These are phyloP conservation scores for Myotis brandtii DNA, from an alignment of 2,113 vertebrate species.

Conservation along the genomic window DNA sequence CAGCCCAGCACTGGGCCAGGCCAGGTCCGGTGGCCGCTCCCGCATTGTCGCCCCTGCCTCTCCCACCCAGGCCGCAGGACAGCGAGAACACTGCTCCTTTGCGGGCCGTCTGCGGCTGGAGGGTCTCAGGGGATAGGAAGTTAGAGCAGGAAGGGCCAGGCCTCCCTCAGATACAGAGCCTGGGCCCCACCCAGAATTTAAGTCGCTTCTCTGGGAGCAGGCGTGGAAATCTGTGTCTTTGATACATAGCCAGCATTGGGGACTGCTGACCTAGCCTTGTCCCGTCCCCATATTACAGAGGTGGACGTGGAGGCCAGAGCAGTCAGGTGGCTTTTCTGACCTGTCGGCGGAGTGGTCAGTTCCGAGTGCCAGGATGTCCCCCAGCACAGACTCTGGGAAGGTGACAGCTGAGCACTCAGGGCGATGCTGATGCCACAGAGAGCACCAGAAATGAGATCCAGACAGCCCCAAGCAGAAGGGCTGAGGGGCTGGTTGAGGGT, in stretches of 20 bases:
- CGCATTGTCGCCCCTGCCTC: background rate
- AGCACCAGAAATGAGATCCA: background rate
- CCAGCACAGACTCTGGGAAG: background rate
- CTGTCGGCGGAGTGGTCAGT: background rate
- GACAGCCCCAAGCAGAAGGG: background rate
- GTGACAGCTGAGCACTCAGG: background rate
- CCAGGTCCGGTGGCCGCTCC: background rate
- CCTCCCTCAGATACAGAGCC: background rate
- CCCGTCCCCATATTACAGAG: background rate
- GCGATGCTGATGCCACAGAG: background rate
- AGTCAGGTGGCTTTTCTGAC: background rate
- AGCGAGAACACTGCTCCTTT: background rate
- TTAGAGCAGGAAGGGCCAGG: background rate
- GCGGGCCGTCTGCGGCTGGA: background rate
- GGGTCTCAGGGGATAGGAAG: background rate
- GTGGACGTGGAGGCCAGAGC: background rate
- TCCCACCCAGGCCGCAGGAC: background rate
- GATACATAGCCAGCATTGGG: background rate
- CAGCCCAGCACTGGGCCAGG: background rate
- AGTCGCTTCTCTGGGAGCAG: background rate
- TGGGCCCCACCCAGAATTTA: background rate
- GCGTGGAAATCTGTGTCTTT: background rate
- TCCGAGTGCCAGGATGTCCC: background rate
- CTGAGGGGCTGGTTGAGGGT: too few relatives aligned
- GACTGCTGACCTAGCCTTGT: background rate